Evolutionary conservation across 2,797 vertebrate genomes (phyloP), one percentile per base, ranked within the genome.

Genomic region (Molothrus ater): DNA sequence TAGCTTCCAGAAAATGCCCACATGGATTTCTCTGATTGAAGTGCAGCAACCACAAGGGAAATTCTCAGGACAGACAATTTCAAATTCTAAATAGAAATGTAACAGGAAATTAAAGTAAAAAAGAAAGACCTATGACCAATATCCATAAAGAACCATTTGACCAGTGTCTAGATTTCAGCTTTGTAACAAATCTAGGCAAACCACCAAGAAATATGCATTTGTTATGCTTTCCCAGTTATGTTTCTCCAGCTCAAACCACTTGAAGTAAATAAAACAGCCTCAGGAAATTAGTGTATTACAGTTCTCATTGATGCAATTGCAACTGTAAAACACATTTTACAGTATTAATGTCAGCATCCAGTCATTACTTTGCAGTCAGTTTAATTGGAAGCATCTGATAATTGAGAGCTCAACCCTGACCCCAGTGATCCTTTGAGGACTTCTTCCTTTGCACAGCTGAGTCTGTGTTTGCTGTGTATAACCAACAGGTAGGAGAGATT

Each of bases 71-170:
- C 86, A 74, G 85, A 83, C n/a, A 75, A 70, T 87, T 96, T 93
- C 60, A 79, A 86, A 92, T 92, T 92, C 79, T 93, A 53, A 93
- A 88, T 69, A 82, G 88, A 81, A 93, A 91, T 72, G 60, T 74
- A 92, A 79, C 85, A 90, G 95, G 92, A 96, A 97, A 95, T 97
- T 94, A 83, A 96, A 96, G 32, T 57, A 56, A 76, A 90, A 93
- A 85, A n/a, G 65, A 56, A 88, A 92, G 86, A 75, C 74, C 48
- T 94, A 53, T 92, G 94, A 91, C 82, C 90, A 86, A 76, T 86
- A 88, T 15, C 47, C 85, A 51, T 90, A 92, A 95, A 96, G 83
- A 96, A 87, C 80, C 42, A 66, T 90, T 94, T 90, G 86, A 94
- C 68, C 59, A 63, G 38, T 76, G 93, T 95, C 94, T 95, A 56